Percentiles rank a stretch among this genome's conserved stretches.
Evolutionary conservation across 2,113 vertebrate genomes (phyloP).

Genomic region (Paradoxurus hermaphroditus): DNA sequence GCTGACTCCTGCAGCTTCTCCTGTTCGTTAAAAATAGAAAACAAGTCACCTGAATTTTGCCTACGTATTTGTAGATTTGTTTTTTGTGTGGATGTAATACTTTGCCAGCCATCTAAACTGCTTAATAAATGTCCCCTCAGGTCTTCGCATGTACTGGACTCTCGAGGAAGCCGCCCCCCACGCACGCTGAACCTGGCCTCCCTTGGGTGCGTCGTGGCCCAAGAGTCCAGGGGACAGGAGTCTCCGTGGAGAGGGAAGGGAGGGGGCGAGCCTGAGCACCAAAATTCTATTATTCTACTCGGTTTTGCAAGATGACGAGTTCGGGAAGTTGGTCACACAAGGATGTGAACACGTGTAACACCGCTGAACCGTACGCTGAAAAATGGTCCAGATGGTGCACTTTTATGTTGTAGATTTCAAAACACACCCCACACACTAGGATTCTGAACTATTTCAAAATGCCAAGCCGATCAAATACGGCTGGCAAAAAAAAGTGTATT

Average conservation of each 20-base stretch:
- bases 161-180: not conserved
- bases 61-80: not conserved
- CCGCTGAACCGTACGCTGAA: not conserved
- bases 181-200: not conserved
- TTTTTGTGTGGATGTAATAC: not conserved
- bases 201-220: not conserved
- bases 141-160: not conserved
- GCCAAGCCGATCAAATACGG: not conserved
- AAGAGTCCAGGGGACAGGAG: not conserved
- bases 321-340: not conserved
- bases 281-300: not conserved
- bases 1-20: not conserved
- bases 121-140: not conserved
- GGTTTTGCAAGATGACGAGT: not conserved
- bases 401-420: not conserved
- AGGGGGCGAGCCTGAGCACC: not conserved
- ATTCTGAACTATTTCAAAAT: constrained; percentile 41
- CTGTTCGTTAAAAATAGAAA: not conserved
- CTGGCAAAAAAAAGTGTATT: not conserved
- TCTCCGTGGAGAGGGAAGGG: not conserved
- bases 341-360: not conserved
- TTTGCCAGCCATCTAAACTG: not conserved
- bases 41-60: not conserved
- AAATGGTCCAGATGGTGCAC: not conserved
- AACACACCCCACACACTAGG: not conserved